Evolutionary conservation across 2,797 vertebrate genomes (phyloP).

Genomic region (Vespertilio murinus): DNA sequence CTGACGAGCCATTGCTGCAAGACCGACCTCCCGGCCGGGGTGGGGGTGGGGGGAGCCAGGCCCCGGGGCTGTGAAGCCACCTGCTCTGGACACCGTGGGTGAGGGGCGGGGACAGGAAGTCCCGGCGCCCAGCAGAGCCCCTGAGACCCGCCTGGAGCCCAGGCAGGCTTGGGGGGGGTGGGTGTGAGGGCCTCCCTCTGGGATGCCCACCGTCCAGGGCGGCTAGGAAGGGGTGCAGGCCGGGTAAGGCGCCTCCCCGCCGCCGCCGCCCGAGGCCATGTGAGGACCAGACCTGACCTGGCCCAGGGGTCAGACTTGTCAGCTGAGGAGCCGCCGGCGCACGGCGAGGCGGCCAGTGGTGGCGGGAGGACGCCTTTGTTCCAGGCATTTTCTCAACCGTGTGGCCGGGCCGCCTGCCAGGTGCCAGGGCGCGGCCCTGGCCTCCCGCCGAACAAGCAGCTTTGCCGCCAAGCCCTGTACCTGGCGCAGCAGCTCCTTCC

Average conservation of each 20-base stretch:
- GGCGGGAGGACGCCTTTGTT: conserved; percentile 73
- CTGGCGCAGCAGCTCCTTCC: conserved; percentile 61
- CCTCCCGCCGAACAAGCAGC: conserved; percentile 58
- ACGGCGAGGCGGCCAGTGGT: conserved; percentile 39
- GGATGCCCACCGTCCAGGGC: accelerated
- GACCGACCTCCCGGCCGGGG: not conserved
- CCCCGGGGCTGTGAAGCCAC: not conserved
- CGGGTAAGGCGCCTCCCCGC: not conserved
- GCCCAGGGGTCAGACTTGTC: conserved; percentile 51
- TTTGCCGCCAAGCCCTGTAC: conserved; percentile 69
- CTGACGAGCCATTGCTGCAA: not conserved
- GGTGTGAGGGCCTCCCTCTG: not conserved
- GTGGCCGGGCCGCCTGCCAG: conserved; percentile 74
- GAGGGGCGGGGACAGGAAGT: not conserved
- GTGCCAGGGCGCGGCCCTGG: conserved; percentile 65
- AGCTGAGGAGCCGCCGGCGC: not conserved
- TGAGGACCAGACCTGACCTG: conserved; percentile 39
- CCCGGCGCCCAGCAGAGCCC: not conserved
- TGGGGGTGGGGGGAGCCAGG: too few relatives aligned
- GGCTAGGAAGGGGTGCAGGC: not conserved
- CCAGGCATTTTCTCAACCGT: conserved; percentile 74
- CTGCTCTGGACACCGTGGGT: not conserved
- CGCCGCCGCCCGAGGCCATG: not conserved
- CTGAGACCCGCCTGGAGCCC: not conserved
- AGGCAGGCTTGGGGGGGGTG: too few relatives aligned